Base-by-base conservation (phyloP, 1,140 invertebrate species). In the Whitmania pigra region DNA sequence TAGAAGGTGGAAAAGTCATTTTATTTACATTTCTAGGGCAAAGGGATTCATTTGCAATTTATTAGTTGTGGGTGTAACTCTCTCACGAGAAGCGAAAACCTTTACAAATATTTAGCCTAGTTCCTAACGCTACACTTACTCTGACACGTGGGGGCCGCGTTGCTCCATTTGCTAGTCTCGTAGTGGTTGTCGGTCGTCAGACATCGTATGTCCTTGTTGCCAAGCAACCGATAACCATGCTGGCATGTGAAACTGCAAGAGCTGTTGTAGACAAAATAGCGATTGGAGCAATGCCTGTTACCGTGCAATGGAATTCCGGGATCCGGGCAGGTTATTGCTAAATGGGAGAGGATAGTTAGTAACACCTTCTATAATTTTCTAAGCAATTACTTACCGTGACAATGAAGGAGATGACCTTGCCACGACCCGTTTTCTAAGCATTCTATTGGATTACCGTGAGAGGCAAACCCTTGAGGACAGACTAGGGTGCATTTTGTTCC, bases 391-490 rank as follows among this genome's bases (percentile, higher is more conserved):
- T 49, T 13, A 49, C 57, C 57, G 22, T 63, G 22, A n/a, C 57
- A 63, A 20, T 63, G 57, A 63, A 22, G 22, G 6, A 63, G 22
- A 17, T 63, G 29, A 22, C 57, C 57, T 31, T 22, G 29, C 57
- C 57, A 63, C 29, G 57, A 63, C 15, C 57, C 57, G 57, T 63
- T 63, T 63, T 31, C 29, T 31, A 25, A 31, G 29, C 57, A 63
- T 63, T 63, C 57, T 63, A 63, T 31, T 63, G 57, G 57, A 22
- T 63, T 6, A 17, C 57, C 57, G 22, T 22, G 29, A 0, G 22
- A 25, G 13, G 22, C 57, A 20, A 11, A 63, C 11, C 57, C 57
- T 25, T 22, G 9, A n/a, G 57, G 57, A 20, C 57, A 63, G 29
- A 31, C 22, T 13, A 63, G 57, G 57, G 57, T 25, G 29, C 57